Conservation (phyloP, 2,888 invertebrate genomes). For the Scaptomyza polygonia region DNA sequence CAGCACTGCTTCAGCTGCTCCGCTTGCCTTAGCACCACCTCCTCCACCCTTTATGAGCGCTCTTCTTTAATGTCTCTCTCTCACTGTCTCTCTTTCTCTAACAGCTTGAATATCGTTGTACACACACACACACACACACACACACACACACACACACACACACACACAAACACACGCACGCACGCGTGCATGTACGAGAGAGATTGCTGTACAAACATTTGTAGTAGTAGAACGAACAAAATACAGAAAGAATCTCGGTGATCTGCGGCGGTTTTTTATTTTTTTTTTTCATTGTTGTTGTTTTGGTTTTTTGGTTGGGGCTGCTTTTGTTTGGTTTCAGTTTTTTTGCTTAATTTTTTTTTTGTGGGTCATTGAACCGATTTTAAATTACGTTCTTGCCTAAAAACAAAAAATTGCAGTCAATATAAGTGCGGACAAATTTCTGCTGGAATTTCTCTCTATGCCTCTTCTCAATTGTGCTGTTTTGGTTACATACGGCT, state of each 20-base stretch:
- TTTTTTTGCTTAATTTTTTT: slow-evolving; percentile 23
- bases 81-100: slow-evolving; percentile 35
- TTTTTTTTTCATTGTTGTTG: too few relatives aligned
- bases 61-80: slow-evolving; percentile 20
- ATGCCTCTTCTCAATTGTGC: slow-evolving; percentile 17
- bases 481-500: slow-evolving; percentile 4
- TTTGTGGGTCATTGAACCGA: slow-evolving; percentile 73
- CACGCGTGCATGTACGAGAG: too few relatives aligned
- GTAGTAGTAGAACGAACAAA: slow-evolving; percentile 16
- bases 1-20: too few relatives aligned
- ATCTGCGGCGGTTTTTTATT: slow-evolving; percentile 38
- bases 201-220: slow-evolving; percentile 16
- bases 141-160: slow-evolving; percentile 7
- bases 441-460: slow-evolving; percentile 55
- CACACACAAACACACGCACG: neutral
- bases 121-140: slow-evolving; percentile 1
- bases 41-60: neutral
- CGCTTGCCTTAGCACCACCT: neutral
- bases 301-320: slow-evolving; percentile 54
- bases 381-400: slow-evolving; percentile 65
- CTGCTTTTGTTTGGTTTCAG: slow-evolving; percentile 75
- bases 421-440: slow-evolving; percentile 64
- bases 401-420: slow-evolving; percentile 77
- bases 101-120: slow-evolving; percentile 38
- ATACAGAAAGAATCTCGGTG: slow-evolving; percentile 51